A percentile compares a stretch with the other conserved stretches of the same genome.
These are phyloP conservation scores for Chlorodrepanis virens DNA, from an alignment of 2,113 vertebrate genomes.

Conservation along the genomic window DNA sequence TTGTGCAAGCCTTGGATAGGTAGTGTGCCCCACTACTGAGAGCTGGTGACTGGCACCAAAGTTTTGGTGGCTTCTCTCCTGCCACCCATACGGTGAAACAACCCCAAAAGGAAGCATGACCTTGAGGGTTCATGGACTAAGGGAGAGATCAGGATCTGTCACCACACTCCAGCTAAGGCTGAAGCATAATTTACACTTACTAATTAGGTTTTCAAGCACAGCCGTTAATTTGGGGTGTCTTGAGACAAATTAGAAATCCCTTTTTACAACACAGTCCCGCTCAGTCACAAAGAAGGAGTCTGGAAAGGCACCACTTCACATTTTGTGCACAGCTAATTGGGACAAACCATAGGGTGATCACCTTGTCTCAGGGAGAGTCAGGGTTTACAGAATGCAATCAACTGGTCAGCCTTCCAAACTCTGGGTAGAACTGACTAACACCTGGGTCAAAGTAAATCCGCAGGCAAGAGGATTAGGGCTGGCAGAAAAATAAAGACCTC, in stretches of 20 bases:
- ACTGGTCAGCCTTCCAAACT: background rate
- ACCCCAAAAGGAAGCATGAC: background rate
- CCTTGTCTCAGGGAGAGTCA: background rate
- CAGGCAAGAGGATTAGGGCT: constrained; percentile 16
- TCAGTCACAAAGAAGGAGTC: background rate
- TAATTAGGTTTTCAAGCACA: background rate
- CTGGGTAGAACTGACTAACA: background rate
- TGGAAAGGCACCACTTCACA: background rate
- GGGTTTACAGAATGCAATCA: background rate
- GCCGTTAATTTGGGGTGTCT: background rate
- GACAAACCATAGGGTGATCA: background rate
- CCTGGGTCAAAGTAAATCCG: background rate
- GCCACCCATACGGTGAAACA: rapidly evolving
- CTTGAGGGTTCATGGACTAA: background rate
- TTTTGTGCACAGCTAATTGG: background rate
- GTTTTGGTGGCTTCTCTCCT: background rate
- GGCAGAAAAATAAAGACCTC: background rate
- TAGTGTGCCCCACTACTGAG: rapidly evolving
- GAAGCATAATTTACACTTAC: background rate
- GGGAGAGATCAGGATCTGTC: background rate
- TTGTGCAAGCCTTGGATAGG: background rate
- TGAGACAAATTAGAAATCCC: background rate
- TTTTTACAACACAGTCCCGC: background rate
- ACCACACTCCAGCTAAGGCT: background rate
- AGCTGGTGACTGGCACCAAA: background rate